Percentiles rank a stretch among this genome's conserved stretches.
These are phyloP conservation scores for Sinocyclocheilus grahami DNA, from an alignment of 2,113 vertebrate species.

Conservation along the genomic window DNA sequence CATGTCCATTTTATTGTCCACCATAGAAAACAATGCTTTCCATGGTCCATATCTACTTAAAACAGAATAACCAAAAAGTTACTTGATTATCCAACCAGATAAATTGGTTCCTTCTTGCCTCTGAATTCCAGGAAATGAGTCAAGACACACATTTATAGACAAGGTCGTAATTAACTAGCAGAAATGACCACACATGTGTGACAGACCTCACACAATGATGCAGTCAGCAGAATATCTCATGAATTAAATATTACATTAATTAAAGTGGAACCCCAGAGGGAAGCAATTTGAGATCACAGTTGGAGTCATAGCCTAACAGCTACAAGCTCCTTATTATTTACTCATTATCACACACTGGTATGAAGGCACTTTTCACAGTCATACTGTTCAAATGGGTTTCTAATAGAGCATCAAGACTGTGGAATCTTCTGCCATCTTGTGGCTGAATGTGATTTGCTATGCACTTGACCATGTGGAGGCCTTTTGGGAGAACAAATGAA, in stretches of 20 bases:
- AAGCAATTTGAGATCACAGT: conserved; percentile 23
- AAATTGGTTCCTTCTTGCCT: not conserved
- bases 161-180: not conserved
- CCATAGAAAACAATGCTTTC: not conserved
- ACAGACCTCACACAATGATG: not conserved
- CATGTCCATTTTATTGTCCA: no score
- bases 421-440: conserved; percentile 37
- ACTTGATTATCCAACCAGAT: not conserved
- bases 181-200: not conserved
- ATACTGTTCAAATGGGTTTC: not conserved
- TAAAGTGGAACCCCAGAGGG: not conserved
- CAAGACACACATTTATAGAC: not conserved
- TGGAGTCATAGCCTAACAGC: conserved; percentile 1
- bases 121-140: not conserved
- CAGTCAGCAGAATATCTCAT: conserved; percentile 24
- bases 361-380: not conserved
- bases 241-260: conserved; percentile 30
- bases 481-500: not conserved
- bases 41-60: not conserved
- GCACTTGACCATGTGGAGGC: not conserved
- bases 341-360: not conserved
- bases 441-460: not conserved
- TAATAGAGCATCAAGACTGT: not conserved
- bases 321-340: not conserved
- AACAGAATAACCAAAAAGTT: not conserved